A percentile compares a stretch with the other conserved stretches of the same genome.
phyloP scores from a whole-genome alignment of 2,113 vertebrate species.

The Redunca redunca region DNA sequence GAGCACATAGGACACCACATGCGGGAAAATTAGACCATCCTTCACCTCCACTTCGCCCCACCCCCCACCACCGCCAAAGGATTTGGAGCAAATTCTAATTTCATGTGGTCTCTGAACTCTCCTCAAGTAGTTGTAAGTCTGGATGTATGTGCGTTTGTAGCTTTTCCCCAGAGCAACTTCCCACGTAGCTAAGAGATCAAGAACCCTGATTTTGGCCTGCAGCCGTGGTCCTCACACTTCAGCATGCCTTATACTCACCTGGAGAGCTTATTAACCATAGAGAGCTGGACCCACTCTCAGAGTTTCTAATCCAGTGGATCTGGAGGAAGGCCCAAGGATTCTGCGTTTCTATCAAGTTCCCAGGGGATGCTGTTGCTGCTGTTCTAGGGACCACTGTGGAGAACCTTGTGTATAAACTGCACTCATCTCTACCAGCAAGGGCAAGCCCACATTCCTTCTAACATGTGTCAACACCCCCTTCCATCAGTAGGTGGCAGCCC shows the following conservation, averaged over 20 bases:
- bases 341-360: background rate
- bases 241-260: background rate
- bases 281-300: background rate
- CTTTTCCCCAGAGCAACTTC: background rate
- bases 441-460: background rate
- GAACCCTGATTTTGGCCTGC: background rate
- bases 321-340: background rate
- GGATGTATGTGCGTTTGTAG: background rate
- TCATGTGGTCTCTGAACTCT: background rate
- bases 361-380: background rate
- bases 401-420: background rate
- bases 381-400: background rate
- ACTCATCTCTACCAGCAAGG: background rate
- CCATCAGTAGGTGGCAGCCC: conserved; percentile 43
- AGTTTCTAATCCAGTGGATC: background rate
- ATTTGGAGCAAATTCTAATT: background rate
- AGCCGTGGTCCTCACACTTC: background rate
- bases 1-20: background rate
- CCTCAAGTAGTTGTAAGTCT: background rate
- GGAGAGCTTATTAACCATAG: background rate
- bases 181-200: background rate
- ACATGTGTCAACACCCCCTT: background rate
- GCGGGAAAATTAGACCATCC: background rate
- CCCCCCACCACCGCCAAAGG: background rate
- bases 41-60: rapidly evolving